These are phyloP conservation scores for Globicephala melas DNA, from an alignment of 2,113 vertebrate species.

Conservation along the genomic window DNA sequence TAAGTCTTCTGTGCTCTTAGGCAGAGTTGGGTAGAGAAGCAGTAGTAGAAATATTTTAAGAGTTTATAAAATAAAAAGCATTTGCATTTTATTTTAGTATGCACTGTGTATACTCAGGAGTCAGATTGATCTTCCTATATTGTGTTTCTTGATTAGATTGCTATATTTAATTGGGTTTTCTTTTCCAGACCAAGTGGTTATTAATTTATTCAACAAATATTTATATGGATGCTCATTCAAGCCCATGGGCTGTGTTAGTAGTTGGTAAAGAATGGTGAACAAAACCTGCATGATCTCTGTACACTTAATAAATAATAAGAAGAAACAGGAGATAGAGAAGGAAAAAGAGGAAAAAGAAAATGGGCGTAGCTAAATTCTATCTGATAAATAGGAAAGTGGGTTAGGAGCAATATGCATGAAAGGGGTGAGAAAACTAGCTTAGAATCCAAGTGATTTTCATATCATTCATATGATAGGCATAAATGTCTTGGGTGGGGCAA, in stretches of 20 bases:
- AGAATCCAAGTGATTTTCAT: neutral
- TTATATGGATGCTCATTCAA: neutral
- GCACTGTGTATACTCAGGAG: neutral
- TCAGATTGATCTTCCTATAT: neutral
- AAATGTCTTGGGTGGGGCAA: neutral
- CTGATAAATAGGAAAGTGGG: neutral
- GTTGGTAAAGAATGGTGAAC: neutral
- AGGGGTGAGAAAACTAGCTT: neutral
- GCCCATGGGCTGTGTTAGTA: neutral
- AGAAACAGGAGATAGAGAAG: neutral
- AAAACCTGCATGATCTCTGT: neutral
- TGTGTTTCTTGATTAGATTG: neutral
- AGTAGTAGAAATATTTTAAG: neutral
- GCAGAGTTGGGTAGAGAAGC: neutral
- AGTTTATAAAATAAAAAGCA: neutral
- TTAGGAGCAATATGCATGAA: neutral
- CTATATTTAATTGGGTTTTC: neutral
- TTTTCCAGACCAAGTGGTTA: neutral
- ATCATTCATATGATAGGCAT: neutral
- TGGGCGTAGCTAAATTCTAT: neutral
- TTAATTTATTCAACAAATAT: conserved; percentile 11
- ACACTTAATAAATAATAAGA: neutral
- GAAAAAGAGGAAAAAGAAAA: neutral
- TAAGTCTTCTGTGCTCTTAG: neutral
- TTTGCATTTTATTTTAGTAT: conserved; percentile 6